These are phyloP conservation scores for Perdita meconis DNA, from an alignment of 2,888 invertebrate species.

Conservation along the genomic window DNA sequence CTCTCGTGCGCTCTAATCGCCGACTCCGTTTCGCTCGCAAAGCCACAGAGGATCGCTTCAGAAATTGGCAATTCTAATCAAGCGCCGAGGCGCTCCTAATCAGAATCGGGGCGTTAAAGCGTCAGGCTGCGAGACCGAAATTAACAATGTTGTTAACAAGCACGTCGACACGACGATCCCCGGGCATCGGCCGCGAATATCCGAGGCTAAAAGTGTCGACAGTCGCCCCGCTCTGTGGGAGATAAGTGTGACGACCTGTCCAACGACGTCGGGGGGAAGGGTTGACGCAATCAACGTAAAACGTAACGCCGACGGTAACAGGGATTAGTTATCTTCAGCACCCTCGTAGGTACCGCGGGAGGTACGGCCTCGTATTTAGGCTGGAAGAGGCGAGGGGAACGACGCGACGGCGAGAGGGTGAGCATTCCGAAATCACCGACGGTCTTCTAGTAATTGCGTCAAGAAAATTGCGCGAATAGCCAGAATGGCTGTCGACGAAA, in stretches of 20 bases:
- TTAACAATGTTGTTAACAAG: constrained; percentile 82
- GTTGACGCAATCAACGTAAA: constrained; percentile 84
- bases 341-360: constrained; percentile 59
- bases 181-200: constrained; percentile 53
- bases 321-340: constrained; percentile 83
- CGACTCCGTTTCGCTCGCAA: background rate
- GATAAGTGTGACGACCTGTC: constrained; percentile 84
- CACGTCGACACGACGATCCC: constrained; percentile 60
- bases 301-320: constrained; percentile 83
- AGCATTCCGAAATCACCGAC: constrained; percentile 54
- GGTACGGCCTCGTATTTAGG: constrained; percentile 56
- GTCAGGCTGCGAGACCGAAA: constrained; percentile 66
- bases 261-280: constrained; percentile 81
- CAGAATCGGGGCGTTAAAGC: constrained; percentile 59
- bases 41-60: background rate
- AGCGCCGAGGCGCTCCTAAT: constrained; percentile 63
- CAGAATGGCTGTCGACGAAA: constrained; percentile 63
- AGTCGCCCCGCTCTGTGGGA: constrained; percentile 69
- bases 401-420: too few relatives aligned
- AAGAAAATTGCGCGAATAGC: constrained; percentile 72
- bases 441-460: constrained; percentile 70
- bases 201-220: constrained; percentile 64
- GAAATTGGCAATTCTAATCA: constrained; percentile 70
- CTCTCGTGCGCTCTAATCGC: background rate
- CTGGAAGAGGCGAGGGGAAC: background rate